These are phyloP conservation scores for Pheosia tremula DNA, from an alignment of 2,888 invertebrate genomes.

Conservation along the genomic window DNA sequence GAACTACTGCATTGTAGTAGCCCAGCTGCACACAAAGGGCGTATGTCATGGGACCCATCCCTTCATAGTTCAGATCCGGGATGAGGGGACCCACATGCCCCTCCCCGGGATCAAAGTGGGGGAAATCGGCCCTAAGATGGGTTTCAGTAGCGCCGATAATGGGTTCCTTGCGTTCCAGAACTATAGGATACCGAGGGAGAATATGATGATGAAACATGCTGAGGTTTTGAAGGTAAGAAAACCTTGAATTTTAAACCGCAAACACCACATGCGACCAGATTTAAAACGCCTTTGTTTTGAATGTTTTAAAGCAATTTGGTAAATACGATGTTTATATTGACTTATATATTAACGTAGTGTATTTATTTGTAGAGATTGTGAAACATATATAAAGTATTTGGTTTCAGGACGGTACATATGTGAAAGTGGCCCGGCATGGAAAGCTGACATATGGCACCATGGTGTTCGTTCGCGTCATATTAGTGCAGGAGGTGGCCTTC, in stretches of 20 bases:
- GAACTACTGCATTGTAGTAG: constrained; percentile 95
- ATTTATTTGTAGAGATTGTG: too few relatives aligned
- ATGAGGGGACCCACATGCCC: constrained; percentile 93
- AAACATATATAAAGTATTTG: too few relatives aligned
- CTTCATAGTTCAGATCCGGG: constrained; percentile 95
- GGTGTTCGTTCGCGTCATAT: constrained; percentile 94
- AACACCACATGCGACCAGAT: too few relatives aligned
- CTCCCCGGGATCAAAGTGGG: constrained; percentile 94
- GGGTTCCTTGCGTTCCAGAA: constrained; percentile 94
- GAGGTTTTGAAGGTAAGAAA: constrained; percentile 84
- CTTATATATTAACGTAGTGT: too few relatives aligned
- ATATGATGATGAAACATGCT: constrained; percentile 97
- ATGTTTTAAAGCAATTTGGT: too few relatives aligned
- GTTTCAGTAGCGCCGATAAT: constrained; percentile 95
- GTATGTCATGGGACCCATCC: constrained; percentile 93
- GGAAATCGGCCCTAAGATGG: constrained; percentile 96
- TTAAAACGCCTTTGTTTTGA: too few relatives aligned
- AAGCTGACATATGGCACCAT: constrained; percentile 93
- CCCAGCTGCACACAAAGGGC: constrained; percentile 93
- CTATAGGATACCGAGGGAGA: constrained; percentile 91
- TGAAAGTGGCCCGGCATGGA: constrained; percentile 89
- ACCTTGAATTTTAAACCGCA: too few relatives aligned
- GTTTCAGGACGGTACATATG: constrained; percentile 91
- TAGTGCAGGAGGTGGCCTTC: constrained; percentile 90
- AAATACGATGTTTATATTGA: too few relatives aligned